These are phyloP conservation scores for Saguinus imperator DNA, from an alignment of 2,113 vertebrate genomes.

Conservation along the genomic window DNA sequence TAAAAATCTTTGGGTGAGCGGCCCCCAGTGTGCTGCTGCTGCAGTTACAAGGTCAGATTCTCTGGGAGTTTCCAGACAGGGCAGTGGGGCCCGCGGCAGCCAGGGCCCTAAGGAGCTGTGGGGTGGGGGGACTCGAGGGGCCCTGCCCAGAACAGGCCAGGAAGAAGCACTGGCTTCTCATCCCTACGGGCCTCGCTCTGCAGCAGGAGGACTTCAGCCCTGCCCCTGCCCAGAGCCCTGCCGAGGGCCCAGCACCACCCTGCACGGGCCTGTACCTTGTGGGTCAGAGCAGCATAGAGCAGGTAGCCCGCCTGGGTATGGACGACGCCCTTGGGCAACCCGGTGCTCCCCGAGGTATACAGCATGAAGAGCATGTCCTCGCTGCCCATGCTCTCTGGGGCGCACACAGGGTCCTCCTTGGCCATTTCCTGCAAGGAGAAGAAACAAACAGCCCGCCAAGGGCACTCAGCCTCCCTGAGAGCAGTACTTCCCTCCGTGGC, in stretches of 20 bases:
- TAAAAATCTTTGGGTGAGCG: too few relatives aligned
- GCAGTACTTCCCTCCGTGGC: not conserved
- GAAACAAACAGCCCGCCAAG: not conserved
- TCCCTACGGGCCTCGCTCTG: rapidly evolving
- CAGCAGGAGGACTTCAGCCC: not conserved
- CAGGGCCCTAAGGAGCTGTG: not conserved
- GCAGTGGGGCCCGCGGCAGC: not conserved
- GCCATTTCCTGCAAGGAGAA: conserved; percentile 88
- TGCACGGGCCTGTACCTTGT: conserved; percentile 86
- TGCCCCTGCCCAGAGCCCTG: not conserved
- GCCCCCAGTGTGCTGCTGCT: not conserved
- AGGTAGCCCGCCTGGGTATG: conserved; percentile 95
- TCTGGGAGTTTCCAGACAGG: not conserved
- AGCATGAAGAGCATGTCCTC: conserved; percentile 93
- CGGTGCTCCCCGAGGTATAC: conserved; percentile 94
- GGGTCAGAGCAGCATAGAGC: conserved; percentile 90
- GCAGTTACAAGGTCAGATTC: not conserved
- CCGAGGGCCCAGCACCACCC: not conserved
- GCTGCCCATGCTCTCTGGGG: conserved; percentile 90
- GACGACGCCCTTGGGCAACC: conserved; percentile 92
- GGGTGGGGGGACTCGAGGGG: not conserved
- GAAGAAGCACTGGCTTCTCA: not conserved
- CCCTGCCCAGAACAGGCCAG: not conserved
- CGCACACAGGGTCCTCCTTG: conserved; percentile 83
- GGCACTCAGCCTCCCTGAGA: not conserved